These are phyloP conservation scores for Poecilobothrus nobilitatus DNA, from an alignment of 2,888 invertebrate genomes.

Conservation along the genomic window DNA sequence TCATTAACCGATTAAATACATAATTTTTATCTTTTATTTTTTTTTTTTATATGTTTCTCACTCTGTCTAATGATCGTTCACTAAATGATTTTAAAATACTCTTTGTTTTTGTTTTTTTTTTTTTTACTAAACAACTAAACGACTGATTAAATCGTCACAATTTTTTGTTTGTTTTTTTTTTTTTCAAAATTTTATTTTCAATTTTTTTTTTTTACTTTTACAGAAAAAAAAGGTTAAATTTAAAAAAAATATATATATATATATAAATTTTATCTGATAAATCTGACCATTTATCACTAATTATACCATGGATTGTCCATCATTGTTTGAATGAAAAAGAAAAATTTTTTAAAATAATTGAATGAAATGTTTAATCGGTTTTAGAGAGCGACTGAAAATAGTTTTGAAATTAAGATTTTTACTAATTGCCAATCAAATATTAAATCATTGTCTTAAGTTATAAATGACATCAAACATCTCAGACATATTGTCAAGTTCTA, in stretches of 20 bases:
- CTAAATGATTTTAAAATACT: neutral
- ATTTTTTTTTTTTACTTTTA: no score
- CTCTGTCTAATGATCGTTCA: neutral
- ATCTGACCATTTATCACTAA: conserved; percentile 3
- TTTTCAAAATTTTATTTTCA: neutral
- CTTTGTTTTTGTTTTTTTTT: neutral
- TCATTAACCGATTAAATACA: neutral
- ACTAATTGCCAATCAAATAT: no score
- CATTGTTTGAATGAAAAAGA: neutral
- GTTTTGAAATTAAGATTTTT: no score
- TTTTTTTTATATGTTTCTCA: neutral
- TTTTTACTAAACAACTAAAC: neutral
- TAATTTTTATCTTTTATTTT: neutral
- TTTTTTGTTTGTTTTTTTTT: neutral
- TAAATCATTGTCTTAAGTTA: no score
- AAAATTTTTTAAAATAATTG: no score
- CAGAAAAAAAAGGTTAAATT: neutral
- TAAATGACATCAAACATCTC: no score
- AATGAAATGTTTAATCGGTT: no score
- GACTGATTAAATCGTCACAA: neutral
- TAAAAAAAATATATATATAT: no score
- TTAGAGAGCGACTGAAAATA: no score
- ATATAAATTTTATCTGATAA: neutral
- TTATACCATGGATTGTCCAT: neutral
- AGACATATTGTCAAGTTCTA: no score